A percentile compares a stretch with the other conserved stretches of the same genome.
Evolutionary conservation across 2,113 vertebrate species (phyloP).

Genomic region (Zosterops hypoxanthus): DNA sequence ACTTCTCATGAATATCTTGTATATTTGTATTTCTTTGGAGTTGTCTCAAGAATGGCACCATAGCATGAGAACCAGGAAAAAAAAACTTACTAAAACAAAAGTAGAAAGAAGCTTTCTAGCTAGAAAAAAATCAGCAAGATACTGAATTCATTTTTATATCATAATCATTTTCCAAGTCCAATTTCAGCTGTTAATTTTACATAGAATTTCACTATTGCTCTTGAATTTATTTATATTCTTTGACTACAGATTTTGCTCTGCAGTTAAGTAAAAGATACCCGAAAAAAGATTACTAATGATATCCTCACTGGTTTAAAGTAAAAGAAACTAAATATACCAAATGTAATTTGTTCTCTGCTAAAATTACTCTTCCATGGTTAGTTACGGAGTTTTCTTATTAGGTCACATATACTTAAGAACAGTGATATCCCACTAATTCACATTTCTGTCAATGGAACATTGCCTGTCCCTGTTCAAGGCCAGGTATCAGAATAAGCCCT

Average conservation of each 20-base stretch:
- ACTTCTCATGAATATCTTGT: background rate
- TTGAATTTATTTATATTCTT: background rate
- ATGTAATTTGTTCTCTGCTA: conserved; percentile 49
- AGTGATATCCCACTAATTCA: background rate
- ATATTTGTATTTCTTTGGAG: background rate
- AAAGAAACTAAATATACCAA: conserved; percentile 52
- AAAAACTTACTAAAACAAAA: background rate
- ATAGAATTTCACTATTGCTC: background rate
- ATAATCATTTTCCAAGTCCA: background rate
- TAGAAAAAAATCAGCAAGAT: background rate
- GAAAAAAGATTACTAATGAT: background rate
- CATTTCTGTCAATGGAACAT: background rate
- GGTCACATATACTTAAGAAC: conserved; percentile 43
- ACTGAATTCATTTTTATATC: background rate
- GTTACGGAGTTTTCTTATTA: conserved; percentile 46
- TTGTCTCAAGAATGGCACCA: background rate
- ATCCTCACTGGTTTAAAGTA: conserved; percentile 35
- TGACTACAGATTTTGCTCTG: background rate
- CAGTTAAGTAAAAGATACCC: conserved; percentile 19
- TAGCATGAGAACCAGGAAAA: background rate
- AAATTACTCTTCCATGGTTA: conserved; percentile 47
- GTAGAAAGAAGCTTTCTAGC: background rate
- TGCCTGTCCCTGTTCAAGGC: background rate
- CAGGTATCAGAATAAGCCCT: background rate
- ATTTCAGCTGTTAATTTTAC: background rate